phyloP scores from a whole-genome alignment of 2,888 invertebrate genomes.

The Cordilura impudica region DNA sequence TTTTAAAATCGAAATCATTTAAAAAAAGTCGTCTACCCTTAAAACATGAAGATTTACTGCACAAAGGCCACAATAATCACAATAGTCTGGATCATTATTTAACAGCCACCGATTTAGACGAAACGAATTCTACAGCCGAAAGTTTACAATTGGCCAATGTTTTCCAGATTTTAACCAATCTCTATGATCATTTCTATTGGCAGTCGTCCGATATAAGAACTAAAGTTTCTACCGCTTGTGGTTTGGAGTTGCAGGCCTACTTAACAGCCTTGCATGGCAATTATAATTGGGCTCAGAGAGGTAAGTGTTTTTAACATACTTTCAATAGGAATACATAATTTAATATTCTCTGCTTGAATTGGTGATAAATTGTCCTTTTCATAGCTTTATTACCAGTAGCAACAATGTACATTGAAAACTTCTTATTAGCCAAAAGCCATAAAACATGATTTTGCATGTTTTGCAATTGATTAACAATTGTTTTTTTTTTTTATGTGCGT shows the following conservation, averaged over 20 bases:
- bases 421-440: conserved; percentile 20
- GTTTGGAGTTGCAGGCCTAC: conserved; percentile 80
- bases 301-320: conserved; percentile 79
- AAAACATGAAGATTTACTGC: conserved; percentile 71
- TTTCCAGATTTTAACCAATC: conserved; percentile 75
- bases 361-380: neutral
- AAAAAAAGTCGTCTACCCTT: conserved; percentile 72
- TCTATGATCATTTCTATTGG: conserved; percentile 77
- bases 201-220: conserved; percentile 73
- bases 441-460: conserved; percentile 35
- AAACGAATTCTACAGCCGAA: conserved; percentile 63
- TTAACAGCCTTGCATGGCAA: conserved; percentile 81
- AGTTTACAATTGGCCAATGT: conserved; percentile 70
- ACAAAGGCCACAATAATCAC: conserved; percentile 71
- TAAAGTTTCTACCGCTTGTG: conserved; percentile 80
- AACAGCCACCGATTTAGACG: conserved; percentile 55
- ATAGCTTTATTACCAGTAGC: neutral
- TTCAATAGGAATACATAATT: no score
- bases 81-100: conserved; percentile 75
- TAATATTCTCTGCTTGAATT: neutral
- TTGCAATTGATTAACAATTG: conserved; percentile 22
- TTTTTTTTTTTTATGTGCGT: neutral
- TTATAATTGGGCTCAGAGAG: conserved; percentile 87
- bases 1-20: conserved; percentile 71
- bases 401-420: neutral